Percentiles rank a stretch among this genome's conserved stretches.
phyloP scores from a whole-genome alignment of 2,797 vertebrate genomes.

The Etheostoma nigrum region DNA sequence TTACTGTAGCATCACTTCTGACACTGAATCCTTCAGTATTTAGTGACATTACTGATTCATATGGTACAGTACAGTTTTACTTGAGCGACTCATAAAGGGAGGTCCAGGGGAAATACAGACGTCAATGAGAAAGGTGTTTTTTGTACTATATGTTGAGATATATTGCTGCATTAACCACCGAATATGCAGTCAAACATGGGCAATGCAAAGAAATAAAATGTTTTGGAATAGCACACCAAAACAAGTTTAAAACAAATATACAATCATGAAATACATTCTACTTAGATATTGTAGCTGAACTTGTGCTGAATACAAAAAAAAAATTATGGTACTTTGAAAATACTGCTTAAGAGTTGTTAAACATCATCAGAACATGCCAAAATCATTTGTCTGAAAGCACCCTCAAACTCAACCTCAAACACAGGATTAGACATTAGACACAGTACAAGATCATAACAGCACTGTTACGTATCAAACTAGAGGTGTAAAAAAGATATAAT shows the following conservation, averaged over 20 bases:
- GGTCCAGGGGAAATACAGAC: conserved; percentile 60
- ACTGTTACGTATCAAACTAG: not conserved
- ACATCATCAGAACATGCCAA: too few relatives aligned
- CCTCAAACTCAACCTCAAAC: not conserved
- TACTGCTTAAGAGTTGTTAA: too few relatives aligned
- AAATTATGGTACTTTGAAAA: too few relatives aligned
- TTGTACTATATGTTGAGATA: conserved; percentile 22
- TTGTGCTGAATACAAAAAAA: too few relatives aligned
- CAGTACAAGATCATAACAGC: not conserved
- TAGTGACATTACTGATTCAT: conserved; percentile 78
- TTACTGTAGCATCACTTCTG: conserved; percentile 67
- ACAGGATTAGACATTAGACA: not conserved
- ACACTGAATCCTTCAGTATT: conserved; percentile 82
- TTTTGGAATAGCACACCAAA: not conserved
- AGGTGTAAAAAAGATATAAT: not conserved
- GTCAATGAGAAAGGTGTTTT: conserved; percentile 44
- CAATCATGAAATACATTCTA: too few relatives aligned
- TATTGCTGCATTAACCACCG: conserved; percentile 2
- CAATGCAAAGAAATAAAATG: not conserved
- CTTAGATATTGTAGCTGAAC: too few relatives aligned
- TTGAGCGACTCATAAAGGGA: conserved; percentile 58
- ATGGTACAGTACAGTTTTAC: conserved; percentile 70
- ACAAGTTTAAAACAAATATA: not conserved
- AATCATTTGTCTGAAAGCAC: too few relatives aligned
- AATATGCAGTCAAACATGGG: conserved; percentile 4